These are phyloP conservation scores for Phortica magna DNA, from an alignment of 2,888 invertebrate species.

Conservation along the genomic window DNA sequence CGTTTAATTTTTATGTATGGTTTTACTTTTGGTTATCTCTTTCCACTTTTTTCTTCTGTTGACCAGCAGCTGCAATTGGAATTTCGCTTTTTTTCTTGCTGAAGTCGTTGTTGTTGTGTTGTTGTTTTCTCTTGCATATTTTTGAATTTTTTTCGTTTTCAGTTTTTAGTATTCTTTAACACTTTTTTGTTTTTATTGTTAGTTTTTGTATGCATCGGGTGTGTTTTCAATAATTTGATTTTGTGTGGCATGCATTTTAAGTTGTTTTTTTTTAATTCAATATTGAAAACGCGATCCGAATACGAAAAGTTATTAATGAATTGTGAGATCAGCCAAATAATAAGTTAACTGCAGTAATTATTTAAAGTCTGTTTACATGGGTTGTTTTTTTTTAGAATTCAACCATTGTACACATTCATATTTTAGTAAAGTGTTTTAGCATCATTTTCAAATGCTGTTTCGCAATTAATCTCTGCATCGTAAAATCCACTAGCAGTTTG, in stretches of 20 bases:
- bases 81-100: slow-evolving; percentile 13
- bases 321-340: no score
- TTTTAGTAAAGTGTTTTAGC: no score
- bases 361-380: no score
- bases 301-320: background rate
- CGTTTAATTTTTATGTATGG: background rate
- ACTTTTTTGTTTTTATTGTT: background rate
- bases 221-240: slow-evolving; percentile 11
- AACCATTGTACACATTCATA: no score
- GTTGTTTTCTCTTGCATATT: slow-evolving; percentile 5
- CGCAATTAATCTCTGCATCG: no score
- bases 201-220: background rate
- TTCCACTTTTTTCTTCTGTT: background rate
- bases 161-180: background rate
- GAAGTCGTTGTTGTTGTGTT: background rate
- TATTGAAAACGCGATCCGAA: background rate
- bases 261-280: background rate
- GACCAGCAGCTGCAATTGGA: slow-evolving; percentile 19
- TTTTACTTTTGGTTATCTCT: background rate
- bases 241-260: background rate
- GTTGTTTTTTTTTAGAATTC: no score
- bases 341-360: no score
- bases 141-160: background rate
- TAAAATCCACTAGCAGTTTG: no score
- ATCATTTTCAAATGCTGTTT: no score